Conservation (phyloP, 2,888 invertebrate genomes). For the Philonicus albiceps region DNA sequence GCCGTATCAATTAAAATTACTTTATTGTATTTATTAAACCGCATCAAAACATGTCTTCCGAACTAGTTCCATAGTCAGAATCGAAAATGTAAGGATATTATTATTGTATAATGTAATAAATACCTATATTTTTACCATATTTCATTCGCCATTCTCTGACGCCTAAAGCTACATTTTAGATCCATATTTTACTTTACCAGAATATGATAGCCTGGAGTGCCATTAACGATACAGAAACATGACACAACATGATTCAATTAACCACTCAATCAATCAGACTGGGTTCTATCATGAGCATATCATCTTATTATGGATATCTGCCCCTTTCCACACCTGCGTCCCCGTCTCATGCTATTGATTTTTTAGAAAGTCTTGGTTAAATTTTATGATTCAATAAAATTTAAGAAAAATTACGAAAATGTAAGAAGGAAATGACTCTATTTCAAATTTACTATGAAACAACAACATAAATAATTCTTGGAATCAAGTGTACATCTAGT, state of each 20-base stretch:
- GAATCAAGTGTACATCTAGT: not conserved
- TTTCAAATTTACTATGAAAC: too few species aligned
- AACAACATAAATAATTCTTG: not conserved
- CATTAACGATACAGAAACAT: not conserved
- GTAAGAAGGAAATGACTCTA: too few species aligned
- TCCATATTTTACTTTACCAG: not conserved
- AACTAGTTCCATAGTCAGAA: too few species aligned
- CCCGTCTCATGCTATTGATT: not conserved
- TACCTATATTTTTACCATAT: not conserved
- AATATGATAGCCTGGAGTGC: not conserved
- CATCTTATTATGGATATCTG: not conserved
- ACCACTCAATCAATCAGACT: not conserved
- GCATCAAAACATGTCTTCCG: too few species aligned
- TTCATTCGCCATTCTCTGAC: not conserved
- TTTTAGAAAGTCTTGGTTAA: not conserved
- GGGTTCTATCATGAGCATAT: not conserved
- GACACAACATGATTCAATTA: not conserved
- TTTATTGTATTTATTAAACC: too few species aligned
- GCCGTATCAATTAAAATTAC: too few species aligned
- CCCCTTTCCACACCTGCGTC: not conserved
- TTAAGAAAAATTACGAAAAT: not conserved
- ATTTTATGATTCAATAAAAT: not conserved
- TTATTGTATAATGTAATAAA: too few species aligned
- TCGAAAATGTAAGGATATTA: not conserved
- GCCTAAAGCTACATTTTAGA: not conserved